Conservation (phyloP, 2,888 invertebrate species). For the Aleiodes alternator region DNA sequence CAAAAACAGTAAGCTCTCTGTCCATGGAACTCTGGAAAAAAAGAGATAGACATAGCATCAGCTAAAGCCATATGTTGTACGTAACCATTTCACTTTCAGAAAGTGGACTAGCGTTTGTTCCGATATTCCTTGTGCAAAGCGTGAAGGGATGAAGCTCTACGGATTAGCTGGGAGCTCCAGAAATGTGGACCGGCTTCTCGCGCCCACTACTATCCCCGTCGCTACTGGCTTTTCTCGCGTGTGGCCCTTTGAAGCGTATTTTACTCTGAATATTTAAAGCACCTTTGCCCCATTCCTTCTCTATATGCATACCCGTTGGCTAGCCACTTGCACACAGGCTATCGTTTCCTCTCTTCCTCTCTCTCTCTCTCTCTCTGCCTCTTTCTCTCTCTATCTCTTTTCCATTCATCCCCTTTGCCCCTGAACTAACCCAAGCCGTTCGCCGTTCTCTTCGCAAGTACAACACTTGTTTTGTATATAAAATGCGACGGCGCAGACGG, state of each 20-base stretch:
- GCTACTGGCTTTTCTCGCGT: constrained; percentile 52
- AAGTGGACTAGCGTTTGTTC: constrained; percentile 53
- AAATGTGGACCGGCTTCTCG: constrained; percentile 53
- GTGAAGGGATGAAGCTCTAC: constrained; percentile 50
- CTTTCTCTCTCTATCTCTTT: constrained; percentile 2
- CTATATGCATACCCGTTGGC: constrained; percentile 18
- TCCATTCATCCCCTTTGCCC: background rate
- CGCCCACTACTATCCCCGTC: constrained; percentile 27
- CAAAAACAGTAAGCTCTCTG: background rate
- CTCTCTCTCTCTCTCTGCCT: background rate
- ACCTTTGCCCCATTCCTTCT: constrained; percentile 40
- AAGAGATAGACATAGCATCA: background rate
- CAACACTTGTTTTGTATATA: constrained; percentile 19
- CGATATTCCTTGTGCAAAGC: constrained; percentile 58
- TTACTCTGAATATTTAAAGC: constrained; percentile 58
- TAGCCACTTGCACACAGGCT: constrained; percentile 16
- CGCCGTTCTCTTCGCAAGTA: background rate
- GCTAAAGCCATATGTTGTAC: constrained; percentile 5
- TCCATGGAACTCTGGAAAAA: background rate
- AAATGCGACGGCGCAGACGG: constrained; percentile 52
- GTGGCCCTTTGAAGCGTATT: constrained; percentile 60
- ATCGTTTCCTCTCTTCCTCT: constrained; percentile 15
- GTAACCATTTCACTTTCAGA: constrained; percentile 16
- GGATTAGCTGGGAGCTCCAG: constrained; percentile 53
- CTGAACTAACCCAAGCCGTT: background rate